phyloP scores from a whole-genome alignment of 2,888 invertebrate species.

The Brachyptera putata region DNA sequence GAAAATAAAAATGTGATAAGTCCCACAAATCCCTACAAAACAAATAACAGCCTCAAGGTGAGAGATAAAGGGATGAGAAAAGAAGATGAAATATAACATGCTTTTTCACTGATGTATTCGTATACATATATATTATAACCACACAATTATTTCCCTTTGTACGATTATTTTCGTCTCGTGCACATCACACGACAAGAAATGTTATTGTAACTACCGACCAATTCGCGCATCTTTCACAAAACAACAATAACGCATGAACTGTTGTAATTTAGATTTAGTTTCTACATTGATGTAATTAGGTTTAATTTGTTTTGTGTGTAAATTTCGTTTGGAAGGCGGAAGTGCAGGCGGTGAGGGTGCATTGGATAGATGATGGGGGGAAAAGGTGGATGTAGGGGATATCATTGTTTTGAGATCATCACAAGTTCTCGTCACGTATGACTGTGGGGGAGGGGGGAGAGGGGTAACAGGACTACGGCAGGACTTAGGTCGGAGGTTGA shows the following conservation, averaged over 20 bases:
- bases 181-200: too few relatives aligned
- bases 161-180: too few relatives aligned
- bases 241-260: conserved; percentile 16
- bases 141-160: too few relatives aligned
- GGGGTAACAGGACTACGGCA: conserved; percentile 13
- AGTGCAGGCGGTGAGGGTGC: background rate
- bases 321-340: conserved; percentile 11
- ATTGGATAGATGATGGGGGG: background rate
- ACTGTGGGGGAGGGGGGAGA: background rate
- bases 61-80: too few relatives aligned
- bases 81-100: too few relatives aligned
- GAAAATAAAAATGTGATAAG: too few relatives aligned
- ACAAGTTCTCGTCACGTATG: conserved; percentile 13
- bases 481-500: background rate
- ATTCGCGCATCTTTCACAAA: background rate
- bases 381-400: background rate
- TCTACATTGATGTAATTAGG: conserved; percentile 19
- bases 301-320: conserved; percentile 22
- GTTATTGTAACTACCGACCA: too few relatives aligned
- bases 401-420: conserved; percentile 9
- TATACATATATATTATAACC: too few relatives aligned
- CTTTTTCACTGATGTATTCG: too few relatives aligned
- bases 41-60: too few relatives aligned
- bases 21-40: too few relatives aligned
- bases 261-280: conserved; percentile 19